Evolutionary conservation across 2,797 vertebrate genomes (phyloP), one percentile per base, ranked within the genome.

Genomic region (Chrysolophus pictus): DNA sequence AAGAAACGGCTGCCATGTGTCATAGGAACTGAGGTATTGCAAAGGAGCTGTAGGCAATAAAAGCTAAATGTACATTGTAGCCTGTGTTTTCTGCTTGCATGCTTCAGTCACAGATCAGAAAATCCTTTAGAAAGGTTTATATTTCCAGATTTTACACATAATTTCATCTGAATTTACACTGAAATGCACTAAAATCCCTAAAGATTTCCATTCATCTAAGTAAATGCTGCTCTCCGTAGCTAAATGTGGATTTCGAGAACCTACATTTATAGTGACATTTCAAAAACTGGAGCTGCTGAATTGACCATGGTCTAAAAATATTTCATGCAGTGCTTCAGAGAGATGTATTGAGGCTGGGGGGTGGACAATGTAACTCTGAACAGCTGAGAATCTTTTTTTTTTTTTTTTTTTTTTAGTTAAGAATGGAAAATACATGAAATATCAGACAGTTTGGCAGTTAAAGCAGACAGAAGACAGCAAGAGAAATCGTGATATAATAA

Each of bases 361-460:
- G 33, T 87, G 76, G 72, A 84, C 58, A 74, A 75, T 59, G 42
- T 93, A 84, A 86, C 56, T 90, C 58, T 60, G 76, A 90, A 88
- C 22, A 68, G 37, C 74, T 87, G n/a, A 83, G 58, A 31, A 15
- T 1, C 62, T 19, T 62, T 28, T 62, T 60, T 26, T 24, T 49
- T 49, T 63, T 56, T 64, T 62, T 19, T 49, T 47, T 49, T 47
- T 23, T 60, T 26, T 60, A n/a, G 9, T 33, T 26, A 84, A 70
- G 79, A 90, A 91, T 81, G 92, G 93, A 96, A 97, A 97, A 90
- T 84, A 31, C 59, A 73, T 91, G 74, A 87, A 88, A 75, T 94
- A 94, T 93, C 91, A 90, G 93, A 94, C 87, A 87, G 31, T 88
- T 95, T 96, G 92, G 94, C 93, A 91, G 76, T 88, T 91, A 93